Evolutionary conservation across 2,888 invertebrate genomes (phyloP).

Genomic region (Heliconius erato): DNA sequence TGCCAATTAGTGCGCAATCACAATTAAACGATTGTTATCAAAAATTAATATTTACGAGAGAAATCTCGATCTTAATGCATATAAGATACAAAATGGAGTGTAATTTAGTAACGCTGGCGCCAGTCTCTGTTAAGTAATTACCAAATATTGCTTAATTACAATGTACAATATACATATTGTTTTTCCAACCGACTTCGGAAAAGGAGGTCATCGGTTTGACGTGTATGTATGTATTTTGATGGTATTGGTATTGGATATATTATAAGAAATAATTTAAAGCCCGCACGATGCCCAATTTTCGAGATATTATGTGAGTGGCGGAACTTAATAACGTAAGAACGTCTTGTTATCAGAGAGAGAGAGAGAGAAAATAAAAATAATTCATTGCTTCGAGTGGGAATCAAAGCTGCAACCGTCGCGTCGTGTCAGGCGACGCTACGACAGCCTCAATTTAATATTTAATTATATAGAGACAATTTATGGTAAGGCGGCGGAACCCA

Average conservation of each 20-base stretch:
- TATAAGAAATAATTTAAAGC: neutral
- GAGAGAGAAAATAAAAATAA: too few relatives aligned
- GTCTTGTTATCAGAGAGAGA: too few relatives aligned
- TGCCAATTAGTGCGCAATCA: neutral
- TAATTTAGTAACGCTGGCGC: constrained; percentile 13
- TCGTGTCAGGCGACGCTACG: too few relatives aligned
- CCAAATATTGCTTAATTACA: neutral
- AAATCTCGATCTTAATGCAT: constrained; percentile 4
- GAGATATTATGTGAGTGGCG: too few relatives aligned
- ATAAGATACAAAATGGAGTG: neutral
- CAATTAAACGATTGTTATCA: constrained; percentile 1
- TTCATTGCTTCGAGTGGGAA: too few relatives aligned
- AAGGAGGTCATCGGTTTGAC: neutral
- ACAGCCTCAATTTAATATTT: too few relatives aligned
- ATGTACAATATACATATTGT: neutral
- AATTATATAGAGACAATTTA: too few relatives aligned
- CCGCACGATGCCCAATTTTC: neutral
- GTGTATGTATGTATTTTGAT: neutral
- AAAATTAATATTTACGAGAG: constrained; percentile 9
- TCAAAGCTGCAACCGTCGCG: too few relatives aligned
- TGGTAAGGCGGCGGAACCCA: too few relatives aligned
- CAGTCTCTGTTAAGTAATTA: constrained; percentile 2
- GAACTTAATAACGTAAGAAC: too few relatives aligned
- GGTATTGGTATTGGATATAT: neutral
- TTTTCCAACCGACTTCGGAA: neutral